These are phyloP conservation scores for Crotalus tigris DNA, from an alignment of 2,113 vertebrate genomes.

Conservation along the genomic window DNA sequence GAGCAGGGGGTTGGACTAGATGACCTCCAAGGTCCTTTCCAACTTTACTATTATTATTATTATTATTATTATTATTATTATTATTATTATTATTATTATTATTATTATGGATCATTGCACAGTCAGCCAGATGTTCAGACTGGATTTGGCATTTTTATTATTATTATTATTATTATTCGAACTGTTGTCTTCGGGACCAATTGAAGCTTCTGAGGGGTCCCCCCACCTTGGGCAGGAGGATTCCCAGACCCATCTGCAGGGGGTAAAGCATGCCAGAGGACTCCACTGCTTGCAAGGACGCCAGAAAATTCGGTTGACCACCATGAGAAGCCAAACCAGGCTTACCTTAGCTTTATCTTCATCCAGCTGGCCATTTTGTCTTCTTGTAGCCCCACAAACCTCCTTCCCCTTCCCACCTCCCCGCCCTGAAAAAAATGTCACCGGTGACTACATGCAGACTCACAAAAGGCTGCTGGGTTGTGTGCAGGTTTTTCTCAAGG, in stretches of 20 bases:
- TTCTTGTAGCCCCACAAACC: neutral
- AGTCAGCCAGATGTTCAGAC: no score
- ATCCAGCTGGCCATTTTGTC: no score
- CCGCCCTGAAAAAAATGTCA: no score
- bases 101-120: no score
- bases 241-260: neutral
- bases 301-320: neutral
- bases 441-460: neutral
- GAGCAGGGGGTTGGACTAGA: no score
- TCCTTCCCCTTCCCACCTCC: neutral
- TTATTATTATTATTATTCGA: neutral
- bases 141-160: no score
- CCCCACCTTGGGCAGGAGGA: neutral
- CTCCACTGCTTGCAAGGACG: neutral
- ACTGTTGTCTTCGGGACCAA: neutral
- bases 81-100: no score
- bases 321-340: neutral
- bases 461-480: neutral
- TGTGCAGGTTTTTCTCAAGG: slow-evolving; percentile 49
- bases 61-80: no score
- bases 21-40: no score
- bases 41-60: no score
- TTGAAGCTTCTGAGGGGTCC: neutral
- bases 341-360: neutral
- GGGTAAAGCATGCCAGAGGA: neutral